Evolutionary conservation across 2,113 vertebrate species (phyloP).

Genomic region (Pygoscelis antarcticus): DNA sequence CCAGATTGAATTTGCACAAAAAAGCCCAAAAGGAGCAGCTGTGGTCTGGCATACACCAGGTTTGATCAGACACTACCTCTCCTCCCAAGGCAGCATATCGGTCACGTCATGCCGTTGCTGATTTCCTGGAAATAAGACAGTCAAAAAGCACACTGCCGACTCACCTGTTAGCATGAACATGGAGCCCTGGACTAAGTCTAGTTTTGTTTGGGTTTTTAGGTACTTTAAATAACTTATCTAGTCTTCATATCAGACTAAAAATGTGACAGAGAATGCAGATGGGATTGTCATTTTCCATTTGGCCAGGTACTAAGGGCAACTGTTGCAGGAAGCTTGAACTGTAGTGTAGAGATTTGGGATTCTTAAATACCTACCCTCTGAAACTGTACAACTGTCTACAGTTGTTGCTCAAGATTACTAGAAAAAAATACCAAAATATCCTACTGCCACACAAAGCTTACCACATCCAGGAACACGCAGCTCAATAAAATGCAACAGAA

Average conservation of each 20-base stretch:
- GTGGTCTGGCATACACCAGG: fast-evolving
- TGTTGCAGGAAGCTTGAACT: neutral
- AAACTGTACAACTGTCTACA: neutral
- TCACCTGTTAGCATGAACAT: neutral
- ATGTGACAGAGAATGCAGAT: neutral
- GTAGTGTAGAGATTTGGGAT: neutral
- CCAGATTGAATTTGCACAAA: neutral
- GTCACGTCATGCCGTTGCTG: no score
- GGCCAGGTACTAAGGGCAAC: neutral
- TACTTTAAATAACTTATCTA: neutral
- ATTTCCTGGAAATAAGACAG: neutral
- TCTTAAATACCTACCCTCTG: neutral
- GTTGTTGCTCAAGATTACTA: neutral
- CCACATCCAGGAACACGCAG: neutral
- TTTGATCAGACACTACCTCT: neutral
- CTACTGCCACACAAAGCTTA: neutral
- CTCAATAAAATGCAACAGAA: neutral
- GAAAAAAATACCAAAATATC: neutral
- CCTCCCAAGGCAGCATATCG: neutral
- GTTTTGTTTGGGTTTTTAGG: neutral
- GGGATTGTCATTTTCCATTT: neutral
- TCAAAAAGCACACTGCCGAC: neutral
- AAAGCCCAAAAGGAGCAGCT: neutral
- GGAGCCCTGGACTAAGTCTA: neutral
- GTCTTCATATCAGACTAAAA: neutral